Conservation (phyloP, 2,888 invertebrate species). For the Nymphalis polychloros region DNA sequence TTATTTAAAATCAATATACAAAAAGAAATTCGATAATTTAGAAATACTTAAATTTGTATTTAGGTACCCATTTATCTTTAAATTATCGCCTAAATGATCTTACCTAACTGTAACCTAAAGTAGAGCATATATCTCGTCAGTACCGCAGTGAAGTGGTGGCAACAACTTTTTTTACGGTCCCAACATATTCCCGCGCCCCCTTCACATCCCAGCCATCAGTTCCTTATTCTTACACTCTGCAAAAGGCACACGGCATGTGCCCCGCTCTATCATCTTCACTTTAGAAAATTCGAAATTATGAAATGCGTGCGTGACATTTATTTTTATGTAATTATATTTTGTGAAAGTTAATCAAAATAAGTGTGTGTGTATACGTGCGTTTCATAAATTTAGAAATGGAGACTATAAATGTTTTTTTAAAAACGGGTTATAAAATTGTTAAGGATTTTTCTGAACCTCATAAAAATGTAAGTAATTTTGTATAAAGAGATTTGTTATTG, state of each 20-base stretch:
- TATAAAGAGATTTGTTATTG: neutral
- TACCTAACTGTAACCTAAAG: conserved; percentile 43
- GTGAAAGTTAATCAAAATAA: conserved; percentile 1
- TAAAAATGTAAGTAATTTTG: conserved; percentile 64
- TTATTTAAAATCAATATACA: neutral
- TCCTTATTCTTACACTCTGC: conserved; percentile 69
- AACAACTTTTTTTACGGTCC: conserved; percentile 74
- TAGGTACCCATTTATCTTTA: too few species aligned
- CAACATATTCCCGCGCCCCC: conserved; percentile 74
- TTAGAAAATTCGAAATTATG: conserved; percentile 12
- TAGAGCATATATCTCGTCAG: conserved; percentile 62
- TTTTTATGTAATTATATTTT: conserved; percentile 19
- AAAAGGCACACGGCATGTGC: conserved; percentile 65
- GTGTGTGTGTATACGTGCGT: conserved; percentile 2
- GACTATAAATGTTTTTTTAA: conserved; percentile 69
- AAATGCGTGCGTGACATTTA: conserved; percentile 7
- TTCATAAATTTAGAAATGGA: conserved; percentile 55
- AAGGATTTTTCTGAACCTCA: conserved; percentile 72
- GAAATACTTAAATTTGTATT: too few species aligned
- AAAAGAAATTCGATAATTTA: neutral
- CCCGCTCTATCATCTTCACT: conserved; percentile 32
- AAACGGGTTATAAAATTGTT: conserved; percentile 74
- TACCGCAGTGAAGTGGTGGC: conserved; percentile 61
- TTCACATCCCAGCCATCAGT: conserved; percentile 65
- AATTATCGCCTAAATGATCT: too few species aligned